These are phyloP conservation scores for Motacilla tschutschensis DNA, from an alignment of 2,113 vertebrate species.

Conservation along the genomic window DNA sequence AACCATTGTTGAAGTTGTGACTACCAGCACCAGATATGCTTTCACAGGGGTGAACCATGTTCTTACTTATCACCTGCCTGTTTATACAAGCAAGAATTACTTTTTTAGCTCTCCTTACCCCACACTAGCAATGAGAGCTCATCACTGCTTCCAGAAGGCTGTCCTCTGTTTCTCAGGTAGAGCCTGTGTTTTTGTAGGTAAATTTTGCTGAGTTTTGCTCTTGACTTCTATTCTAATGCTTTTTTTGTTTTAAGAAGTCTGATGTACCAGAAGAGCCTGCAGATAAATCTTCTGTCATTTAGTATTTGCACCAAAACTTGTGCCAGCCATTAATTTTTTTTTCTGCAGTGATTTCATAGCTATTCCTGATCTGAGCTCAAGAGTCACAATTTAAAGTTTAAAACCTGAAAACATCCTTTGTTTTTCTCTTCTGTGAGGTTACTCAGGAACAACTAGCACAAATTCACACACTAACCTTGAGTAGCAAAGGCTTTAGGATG, in stretches of 20 bases:
- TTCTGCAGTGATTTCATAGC: neutral
- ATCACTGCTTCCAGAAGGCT: neutral
- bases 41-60: neutral
- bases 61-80: neutral
- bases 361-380: neutral
- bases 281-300: neutral
- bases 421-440: neutral
- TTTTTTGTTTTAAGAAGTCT: neutral
- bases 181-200: neutral
- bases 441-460: neutral
- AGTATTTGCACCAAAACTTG: neutral
- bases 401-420: neutral
- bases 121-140: neutral
- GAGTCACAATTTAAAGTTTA: neutral
- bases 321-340: neutral
- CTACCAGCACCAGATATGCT: neutral
- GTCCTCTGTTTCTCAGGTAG: neutral
- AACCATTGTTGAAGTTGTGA: neutral
- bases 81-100: neutral
- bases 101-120: neutral
- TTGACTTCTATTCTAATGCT: neutral
- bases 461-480: neutral
- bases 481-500: neutral
- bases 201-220: neutral
- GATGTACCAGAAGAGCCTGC: neutral